A percentile compares a stretch with the other conserved stretches of the same genome.
Conservation (phyloP, 2,113 vertebrate species). For the Colistium nudipinnis region DNA sequence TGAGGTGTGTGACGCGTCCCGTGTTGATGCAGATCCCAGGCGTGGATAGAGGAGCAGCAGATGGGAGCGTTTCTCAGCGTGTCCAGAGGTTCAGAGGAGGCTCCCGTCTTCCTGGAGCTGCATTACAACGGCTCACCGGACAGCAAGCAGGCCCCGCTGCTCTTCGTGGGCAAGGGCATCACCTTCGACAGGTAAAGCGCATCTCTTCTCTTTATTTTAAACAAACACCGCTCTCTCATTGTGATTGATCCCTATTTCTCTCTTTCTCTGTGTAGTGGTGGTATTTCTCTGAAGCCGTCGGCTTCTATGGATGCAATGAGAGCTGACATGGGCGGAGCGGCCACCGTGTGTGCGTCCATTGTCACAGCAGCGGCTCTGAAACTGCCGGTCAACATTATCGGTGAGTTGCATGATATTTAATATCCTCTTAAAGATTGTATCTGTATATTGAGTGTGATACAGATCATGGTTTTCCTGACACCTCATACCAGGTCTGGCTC, state of each 20-base stretch:
- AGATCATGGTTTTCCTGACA: background rate
- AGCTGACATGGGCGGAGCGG: conserved; percentile 98
- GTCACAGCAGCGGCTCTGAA: conserved; percentile 90
- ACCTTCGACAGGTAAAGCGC: conserved; percentile 94
- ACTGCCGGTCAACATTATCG: conserved; percentile 91
- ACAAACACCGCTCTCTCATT: background rate
- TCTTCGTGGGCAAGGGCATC: conserved; percentile 96
- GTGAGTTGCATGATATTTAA: conserved; percentile 73
- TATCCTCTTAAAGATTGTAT: background rate
- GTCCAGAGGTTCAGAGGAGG: conserved; percentile 92
- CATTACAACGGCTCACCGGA: conserved; percentile 88
- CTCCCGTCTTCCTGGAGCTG: conserved; percentile 94
- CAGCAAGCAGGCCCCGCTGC: conserved; percentile 80
- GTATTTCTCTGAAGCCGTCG: conserved; percentile 95
- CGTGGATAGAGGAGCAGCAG: conserved; percentile 91
- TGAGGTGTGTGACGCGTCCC: background rate
- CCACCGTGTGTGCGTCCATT: conserved; percentile 91
- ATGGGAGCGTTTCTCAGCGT: conserved; percentile 98
- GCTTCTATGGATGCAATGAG: conserved; percentile 96
- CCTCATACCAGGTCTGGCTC: conserved; percentile 84
- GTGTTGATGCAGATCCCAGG: conserved; percentile 77
- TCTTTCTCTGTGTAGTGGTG: conserved; percentile 82
- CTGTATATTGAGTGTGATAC: background rate
- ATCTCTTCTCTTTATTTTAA: background rate
- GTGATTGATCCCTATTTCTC: background rate